Conservation (phyloP, 2,888 invertebrate genomes). For the Tachina grossa region DNA sequence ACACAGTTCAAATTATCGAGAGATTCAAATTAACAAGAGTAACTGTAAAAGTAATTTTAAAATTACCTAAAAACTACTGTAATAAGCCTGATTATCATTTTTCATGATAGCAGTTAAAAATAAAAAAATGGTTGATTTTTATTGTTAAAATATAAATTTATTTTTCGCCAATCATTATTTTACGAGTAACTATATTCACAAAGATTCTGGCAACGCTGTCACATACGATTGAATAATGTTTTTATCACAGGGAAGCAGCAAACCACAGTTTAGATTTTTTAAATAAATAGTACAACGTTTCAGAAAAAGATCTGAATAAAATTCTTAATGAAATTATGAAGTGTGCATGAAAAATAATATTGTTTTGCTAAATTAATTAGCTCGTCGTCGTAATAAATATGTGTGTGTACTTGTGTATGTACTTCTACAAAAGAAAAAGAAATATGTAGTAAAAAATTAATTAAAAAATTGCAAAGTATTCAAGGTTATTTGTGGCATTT, state of each 20-base stretch:
- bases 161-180: no score
- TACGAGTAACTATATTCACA: no score
- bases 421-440: conserved; percentile 12
- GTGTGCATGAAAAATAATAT: conserved; percentile 56
- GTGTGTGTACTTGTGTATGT: no score
- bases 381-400: conserved; percentile 23
- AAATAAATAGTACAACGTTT: not conserved
- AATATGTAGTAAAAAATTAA: not conserved
- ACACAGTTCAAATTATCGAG: no score
- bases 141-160: no score
- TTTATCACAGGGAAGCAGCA: not conserved
- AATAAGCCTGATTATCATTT: no score
- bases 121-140: no score
- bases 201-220: no score
- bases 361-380: conserved; percentile 61
- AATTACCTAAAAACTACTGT: no score
- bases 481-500: conserved; percentile 57
- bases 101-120: no score
- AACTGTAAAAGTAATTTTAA: no score
- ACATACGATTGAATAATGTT: not conserved
- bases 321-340: conserved; percentile 41
- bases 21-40: no score
- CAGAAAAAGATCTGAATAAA: not conserved
- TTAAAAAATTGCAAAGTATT: conserved; percentile 38
- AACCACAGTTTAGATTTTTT: not conserved